Conservation (phyloP, 2,113 vertebrate genomes). For the Phocoena sinus region DNA sequence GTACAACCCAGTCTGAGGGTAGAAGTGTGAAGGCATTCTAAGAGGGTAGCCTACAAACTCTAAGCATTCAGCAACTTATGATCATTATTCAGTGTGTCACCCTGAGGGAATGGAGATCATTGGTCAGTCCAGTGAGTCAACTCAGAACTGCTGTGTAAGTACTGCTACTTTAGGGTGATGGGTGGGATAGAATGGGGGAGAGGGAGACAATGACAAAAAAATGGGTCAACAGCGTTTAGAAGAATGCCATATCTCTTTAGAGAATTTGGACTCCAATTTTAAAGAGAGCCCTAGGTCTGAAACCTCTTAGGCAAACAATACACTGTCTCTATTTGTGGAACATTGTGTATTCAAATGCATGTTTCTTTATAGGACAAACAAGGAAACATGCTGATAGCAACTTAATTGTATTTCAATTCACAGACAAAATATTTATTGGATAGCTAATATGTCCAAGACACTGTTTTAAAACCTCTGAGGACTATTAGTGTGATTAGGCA, state of each 20-base stretch:
- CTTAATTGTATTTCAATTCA: not conserved
- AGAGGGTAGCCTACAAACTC: not conserved
- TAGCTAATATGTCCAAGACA: not conserved
- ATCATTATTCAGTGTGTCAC: not conserved
- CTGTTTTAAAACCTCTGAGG: not conserved
- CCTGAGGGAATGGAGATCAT: not conserved
- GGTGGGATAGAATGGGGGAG: accelerated
- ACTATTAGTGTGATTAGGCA: not conserved
- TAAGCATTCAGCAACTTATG: not conserved
- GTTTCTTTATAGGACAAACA: not conserved
- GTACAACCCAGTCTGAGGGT: not conserved
- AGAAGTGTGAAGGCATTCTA: not conserved
- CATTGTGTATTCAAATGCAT: not conserved
- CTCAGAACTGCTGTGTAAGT: not conserved
- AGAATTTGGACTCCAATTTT: not conserved
- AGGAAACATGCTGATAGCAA: not conserved
- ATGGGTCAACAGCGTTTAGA: not conserved
- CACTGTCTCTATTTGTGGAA: not conserved
- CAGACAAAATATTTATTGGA: not conserved
- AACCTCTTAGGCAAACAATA: not conserved
- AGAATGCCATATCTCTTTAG: not conserved
- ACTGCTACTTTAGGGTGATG: not conserved
- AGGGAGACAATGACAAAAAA: not conserved
- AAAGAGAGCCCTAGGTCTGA: not conserved
- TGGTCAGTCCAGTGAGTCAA: not conserved